Evolutionary conservation across 2,113 vertebrate genomes (phyloP).

Genomic region (Crotalus tigris): DNA sequence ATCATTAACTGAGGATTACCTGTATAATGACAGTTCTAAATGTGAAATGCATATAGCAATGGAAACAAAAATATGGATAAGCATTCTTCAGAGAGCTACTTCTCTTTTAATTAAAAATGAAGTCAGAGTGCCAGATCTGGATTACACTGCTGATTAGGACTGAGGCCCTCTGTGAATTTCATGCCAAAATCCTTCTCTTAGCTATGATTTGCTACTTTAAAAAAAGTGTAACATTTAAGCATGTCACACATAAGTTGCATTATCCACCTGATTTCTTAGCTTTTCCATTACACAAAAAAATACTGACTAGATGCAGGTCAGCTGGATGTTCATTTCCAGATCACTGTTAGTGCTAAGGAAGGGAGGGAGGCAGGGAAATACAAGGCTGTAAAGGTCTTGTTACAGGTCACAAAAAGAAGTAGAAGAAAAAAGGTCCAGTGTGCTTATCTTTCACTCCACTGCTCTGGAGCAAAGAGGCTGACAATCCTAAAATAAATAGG

Average conservation of each 20-base stretch:
- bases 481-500: conserved; percentile 6
- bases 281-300: not conserved
- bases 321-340: not conserved
- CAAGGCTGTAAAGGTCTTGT: not conserved
- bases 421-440: no score
- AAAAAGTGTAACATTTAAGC: not conserved
- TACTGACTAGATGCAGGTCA: not conserved
- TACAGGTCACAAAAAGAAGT: not conserved
- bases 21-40: not conserved
- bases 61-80: not conserved
- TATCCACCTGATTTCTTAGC: not conserved
- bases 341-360: not conserved
- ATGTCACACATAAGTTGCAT: not conserved
- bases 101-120: not conserved
- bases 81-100: not conserved
- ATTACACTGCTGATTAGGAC: not conserved
- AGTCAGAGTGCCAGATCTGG: no score
- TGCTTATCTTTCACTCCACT: not conserved
- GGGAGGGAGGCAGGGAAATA: not conserved
- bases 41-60: not conserved
- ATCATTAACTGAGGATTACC: not conserved
- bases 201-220: not conserved
- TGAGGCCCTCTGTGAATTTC: not conserved
- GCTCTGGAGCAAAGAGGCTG: not conserved
- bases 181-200: not conserved